Base-by-base conservation (phyloP, 1,140 invertebrate genomes). In the Leptinotarsa lineolata region DNA sequence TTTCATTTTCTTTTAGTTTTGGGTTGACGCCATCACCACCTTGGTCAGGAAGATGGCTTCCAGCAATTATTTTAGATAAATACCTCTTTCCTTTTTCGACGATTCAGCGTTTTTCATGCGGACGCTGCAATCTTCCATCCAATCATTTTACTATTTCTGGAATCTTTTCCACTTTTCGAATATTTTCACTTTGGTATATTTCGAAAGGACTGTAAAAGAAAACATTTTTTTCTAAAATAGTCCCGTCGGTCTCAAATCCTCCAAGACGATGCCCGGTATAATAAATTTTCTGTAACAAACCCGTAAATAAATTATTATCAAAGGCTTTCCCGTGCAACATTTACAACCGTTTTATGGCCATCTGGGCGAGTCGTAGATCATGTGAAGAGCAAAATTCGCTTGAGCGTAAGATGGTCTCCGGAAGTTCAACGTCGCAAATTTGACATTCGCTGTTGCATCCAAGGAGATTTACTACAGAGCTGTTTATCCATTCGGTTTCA, bases 271-370 rank as follows among this genome's bases (percentile, higher is more conserved):
- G 15, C 48, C 4, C 48, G 12, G 48, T 16, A 24, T 63, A 63
- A 63, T 63, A 63, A 63, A 63, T 63, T 63, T 63, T 63, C 61
- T 54, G 48, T 54, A 54, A 54, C 48, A 54, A 54, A 54, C 6
- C 61, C 61, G 61, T 63, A 63, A 63, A 63, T 63, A 63, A 63
- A 63, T 63, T 63, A 63, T 63, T 63, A 63, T 63, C 60, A 24
- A 15, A 63, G 22, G 20, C 48, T 30, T 30, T 22, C 11, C 2
- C 6, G 21, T 63, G 61, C 21, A 63, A 63, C 61, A 63, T 63
- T 63, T 63, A 63, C 61, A 30, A n/a, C 24, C 61, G 13, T 63
- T 63, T 63, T 63, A 63, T 63, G 61, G 61, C 24, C 21, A 63
- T 22, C 20, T 16, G 15, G 61, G n/a, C 15, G 61, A 63, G 20